Evolutionary conservation across 2,797 vertebrate genomes (phyloP).

Genomic region (Sebastes vulpes): DNA sequence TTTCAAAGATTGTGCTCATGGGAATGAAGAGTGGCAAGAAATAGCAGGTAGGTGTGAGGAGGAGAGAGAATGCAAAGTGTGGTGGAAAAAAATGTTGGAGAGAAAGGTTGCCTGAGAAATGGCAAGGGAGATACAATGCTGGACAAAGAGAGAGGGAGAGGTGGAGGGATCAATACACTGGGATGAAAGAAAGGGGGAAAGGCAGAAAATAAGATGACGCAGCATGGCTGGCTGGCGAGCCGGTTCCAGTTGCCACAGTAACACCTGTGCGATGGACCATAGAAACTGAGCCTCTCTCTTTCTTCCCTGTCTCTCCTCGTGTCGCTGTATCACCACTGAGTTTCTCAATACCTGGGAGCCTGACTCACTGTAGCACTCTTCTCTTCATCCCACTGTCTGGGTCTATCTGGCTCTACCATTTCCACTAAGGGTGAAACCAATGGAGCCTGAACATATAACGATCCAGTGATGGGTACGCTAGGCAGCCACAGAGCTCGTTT

Average conservation of each 20-base stretch:
- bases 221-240: slow-evolving; percentile 77
- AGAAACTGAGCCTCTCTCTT: slow-evolving; percentile 69
- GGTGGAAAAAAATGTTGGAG: background rate
- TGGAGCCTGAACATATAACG: background rate
- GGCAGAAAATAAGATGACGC: slow-evolving; percentile 76
- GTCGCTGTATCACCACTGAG: slow-evolving; percentile 46
- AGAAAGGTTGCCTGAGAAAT: slow-evolving; percentile 46
- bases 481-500: background rate
- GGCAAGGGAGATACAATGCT: slow-evolving; percentile 18
- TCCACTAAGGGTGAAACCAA: slow-evolving; percentile 1
- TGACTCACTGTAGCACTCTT: slow-evolving; percentile 28
- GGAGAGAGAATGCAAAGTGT: slow-evolving; percentile 20
- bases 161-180: slow-evolving; percentile 41
- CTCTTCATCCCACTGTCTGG: slow-evolving; percentile 3
- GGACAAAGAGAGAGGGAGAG: slow-evolving; percentile 27
- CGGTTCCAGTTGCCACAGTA: slow-evolving; percentile 88
- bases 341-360: slow-evolving; percentile 45
- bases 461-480: background rate
- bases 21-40: background rate
- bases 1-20: background rate
- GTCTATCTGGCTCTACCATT: background rate
- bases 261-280: slow-evolving; percentile 85
- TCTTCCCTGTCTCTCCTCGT: slow-evolving; percentile 23
- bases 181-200: slow-evolving; percentile 54
- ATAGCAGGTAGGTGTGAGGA: slow-evolving; percentile 9